Evolutionary conservation across 2,888 invertebrate species (phyloP).

Genomic region (Gymnocheta viridis): DNA sequence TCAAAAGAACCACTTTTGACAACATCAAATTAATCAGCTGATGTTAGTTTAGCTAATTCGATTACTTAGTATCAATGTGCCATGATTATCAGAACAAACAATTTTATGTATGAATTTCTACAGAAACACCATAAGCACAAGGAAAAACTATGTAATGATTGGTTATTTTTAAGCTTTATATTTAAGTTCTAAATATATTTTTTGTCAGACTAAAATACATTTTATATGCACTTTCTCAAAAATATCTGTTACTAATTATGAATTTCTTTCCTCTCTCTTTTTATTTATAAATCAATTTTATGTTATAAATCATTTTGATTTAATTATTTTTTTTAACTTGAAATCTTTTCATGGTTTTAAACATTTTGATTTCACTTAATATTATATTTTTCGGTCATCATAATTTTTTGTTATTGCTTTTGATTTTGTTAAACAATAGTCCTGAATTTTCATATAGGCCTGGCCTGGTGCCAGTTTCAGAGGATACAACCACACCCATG

Average conservation of each 20-base stretch:
- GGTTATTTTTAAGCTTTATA: background rate
- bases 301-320: constrained; percentile 27
- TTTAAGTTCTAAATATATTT: background rate
- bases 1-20: too few relatives aligned
- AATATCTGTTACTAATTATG: background rate
- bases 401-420: constrained; percentile 64
- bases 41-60: too few relatives aligned
- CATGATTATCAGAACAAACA: too few relatives aligned
- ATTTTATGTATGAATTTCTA: background rate
- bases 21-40: too few relatives aligned
- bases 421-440: constrained; percentile 83
- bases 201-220: background rate
- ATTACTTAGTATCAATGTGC: too few relatives aligned
- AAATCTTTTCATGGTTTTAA: background rate
- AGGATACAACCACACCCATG: constrained; percentile 82
- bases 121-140: background rate
- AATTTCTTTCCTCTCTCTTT: constrained; percentile 5
- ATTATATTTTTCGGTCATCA: constrained; percentile 70
- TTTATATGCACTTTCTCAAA: background rate
- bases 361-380: constrained; percentile 72
- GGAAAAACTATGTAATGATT: background rate
- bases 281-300: constrained; percentile 9
- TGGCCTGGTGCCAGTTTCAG: constrained; percentile 86
- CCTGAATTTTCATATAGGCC: constrained; percentile 92
- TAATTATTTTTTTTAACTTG: background rate